A percentile compares a stretch with the other conserved stretches of the same genome.
Evolutionary conservation across 30 jellyfish, hydroid and myxozoan genomes (phyloP).

Genomic region (Sanderia malayensis): DNA sequence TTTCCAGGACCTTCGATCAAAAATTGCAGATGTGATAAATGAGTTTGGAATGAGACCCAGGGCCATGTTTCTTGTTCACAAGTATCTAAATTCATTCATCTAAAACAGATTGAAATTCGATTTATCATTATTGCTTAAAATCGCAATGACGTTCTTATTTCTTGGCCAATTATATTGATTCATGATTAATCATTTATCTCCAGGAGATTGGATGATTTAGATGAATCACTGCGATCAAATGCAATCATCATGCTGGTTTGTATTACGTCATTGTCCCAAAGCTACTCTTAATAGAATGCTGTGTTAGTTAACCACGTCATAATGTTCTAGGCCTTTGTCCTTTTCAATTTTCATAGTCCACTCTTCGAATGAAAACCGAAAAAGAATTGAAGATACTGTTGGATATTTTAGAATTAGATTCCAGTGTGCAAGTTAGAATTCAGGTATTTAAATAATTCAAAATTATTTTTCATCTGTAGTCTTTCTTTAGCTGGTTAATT

Average conservation of each 20-base stretch:
- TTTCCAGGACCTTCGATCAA: conserved; percentile 57
- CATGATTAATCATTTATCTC: neutral
- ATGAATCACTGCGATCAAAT: conserved; percentile 50
- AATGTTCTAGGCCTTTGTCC: no score
- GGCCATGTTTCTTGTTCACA: conserved; percentile 51
- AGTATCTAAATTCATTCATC: no score
- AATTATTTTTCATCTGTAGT: no score
- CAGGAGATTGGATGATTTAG: conserved; percentile 66
- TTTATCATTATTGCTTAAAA: no score
- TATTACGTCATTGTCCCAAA: no score
- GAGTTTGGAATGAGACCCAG: conserved; percentile 72
- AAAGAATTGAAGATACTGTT: conserved; percentile 53
- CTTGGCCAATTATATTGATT: neutral
- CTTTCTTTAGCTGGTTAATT: no score
- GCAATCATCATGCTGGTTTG: conserved; percentile 68
- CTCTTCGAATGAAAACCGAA: conserved; percentile 72
- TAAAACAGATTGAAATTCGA: no score
- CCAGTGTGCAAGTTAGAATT: conserved; percentile 69
- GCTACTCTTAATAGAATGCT: no score
- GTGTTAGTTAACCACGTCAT: no score
- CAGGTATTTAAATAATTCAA: no score
- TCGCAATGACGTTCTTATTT: neutral
- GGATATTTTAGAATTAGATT: conserved; percentile 66
- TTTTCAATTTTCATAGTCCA: conserved; percentile 39
- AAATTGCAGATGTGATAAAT: conserved; percentile 52